Conservation (phyloP, 1,140 invertebrate genomes). For the fruit fly (Drosophila melanogaster) region Release_6_plus_ISO1_MT NT_033779.5:2241001-2241500, state of each 20-base stretch:
- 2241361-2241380: conserved; percentile 73
- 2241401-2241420: conserved; percentile 42
- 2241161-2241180: not conserved
- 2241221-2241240: conserved; percentile 34
- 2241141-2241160: conserved; percentile 1
- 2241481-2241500: conserved; percentile 10
- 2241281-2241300: conserved; percentile 1
- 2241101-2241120: too few species aligned
- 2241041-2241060: not conserved
- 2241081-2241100: not conserved
- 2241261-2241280: not conserved
- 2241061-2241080: not conserved
- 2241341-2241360: conserved; percentile 35
- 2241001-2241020: conserved; percentile 24
- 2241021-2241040: not conserved
- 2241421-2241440: conserved; percentile 12
- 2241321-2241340: conserved; percentile 12
- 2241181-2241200: not conserved
- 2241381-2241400: conserved; percentile 71
- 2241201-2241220: conserved; percentile 8
- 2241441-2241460: conserved; percentile 45
- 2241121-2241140: not conserved
- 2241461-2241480: conserved; percentile 58
- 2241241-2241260: not conserved
- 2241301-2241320: not conserved